A percentile compares a stretch with the other conserved stretches of the same genome.
These are phyloP conservation scores for Cottoperca gobio DNA, from an alignment of 2,797 vertebrate genomes.

Conservation along the genomic window DNA sequence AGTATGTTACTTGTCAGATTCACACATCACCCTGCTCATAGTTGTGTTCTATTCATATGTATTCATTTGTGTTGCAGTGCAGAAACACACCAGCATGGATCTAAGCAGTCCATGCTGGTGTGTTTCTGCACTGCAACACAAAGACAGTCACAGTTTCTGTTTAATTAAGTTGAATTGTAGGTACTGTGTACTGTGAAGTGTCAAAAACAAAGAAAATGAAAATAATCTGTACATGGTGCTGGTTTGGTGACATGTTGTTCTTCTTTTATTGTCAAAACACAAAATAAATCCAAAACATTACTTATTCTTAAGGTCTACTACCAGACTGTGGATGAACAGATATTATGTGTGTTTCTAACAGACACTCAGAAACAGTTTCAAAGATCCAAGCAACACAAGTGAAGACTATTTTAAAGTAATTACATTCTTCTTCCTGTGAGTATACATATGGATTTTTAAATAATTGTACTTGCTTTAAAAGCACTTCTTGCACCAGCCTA, in stretches of 20 bases:
- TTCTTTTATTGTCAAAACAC: not conserved
- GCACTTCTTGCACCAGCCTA: no score
- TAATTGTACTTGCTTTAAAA: no score
- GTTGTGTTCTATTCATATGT: not conserved
- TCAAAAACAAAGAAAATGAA: slow-evolving; percentile 2
- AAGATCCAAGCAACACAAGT: not conserved
- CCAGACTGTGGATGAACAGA: not conserved
- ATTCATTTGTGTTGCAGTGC: no score
- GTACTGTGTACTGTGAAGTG: slow-evolving; percentile 3
- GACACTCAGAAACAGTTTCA: not conserved
- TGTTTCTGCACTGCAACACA: slow-evolving; percentile 1
- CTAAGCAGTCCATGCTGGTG: no score
- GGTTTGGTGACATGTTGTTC: not conserved
- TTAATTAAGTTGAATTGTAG: slow-evolving; percentile 2
- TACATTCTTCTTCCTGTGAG: no score
- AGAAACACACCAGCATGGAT: no score
- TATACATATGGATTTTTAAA: no score
- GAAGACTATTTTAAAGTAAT: no score
- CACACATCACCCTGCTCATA: not conserved
- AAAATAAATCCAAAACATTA: not conserved
- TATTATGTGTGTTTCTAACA: not conserved
- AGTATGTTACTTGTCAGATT: not conserved
- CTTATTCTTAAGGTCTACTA: not conserved
- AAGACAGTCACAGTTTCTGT: slow-evolving; percentile 6
- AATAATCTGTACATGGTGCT: not conserved